Percentiles rank a stretch among this genome's conserved stretches.
phyloP scores from a whole-genome alignment of 2,888 invertebrate genomes.

The Desoria tigrina region DNA sequence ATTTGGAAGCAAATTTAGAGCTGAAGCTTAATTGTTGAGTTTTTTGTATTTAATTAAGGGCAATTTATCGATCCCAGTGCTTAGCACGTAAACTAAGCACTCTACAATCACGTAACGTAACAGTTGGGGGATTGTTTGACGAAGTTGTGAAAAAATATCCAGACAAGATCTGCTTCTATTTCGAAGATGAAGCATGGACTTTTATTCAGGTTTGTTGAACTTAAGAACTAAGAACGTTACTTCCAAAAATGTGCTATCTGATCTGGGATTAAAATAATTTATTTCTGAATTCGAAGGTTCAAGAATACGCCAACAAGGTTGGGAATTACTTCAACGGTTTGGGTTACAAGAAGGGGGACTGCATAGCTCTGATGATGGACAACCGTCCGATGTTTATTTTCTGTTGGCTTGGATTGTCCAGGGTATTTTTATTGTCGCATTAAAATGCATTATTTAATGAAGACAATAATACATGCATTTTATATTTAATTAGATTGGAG shows the following conservation, averaged over 20 bases:
- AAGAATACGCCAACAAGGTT: slow-evolving; percentile 80
- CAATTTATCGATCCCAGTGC: too few species aligned
- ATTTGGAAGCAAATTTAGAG: too few species aligned
- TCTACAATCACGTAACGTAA: slow-evolving; percentile 55
- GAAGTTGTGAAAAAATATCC: slow-evolving; percentile 74
- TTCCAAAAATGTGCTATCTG: too few species aligned
- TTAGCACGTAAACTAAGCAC: too few species aligned
- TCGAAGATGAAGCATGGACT: slow-evolving; percentile 79
- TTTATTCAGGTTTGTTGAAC: slow-evolving; percentile 69
- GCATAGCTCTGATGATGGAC: slow-evolving; percentile 84
- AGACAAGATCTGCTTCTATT: slow-evolving; percentile 77
- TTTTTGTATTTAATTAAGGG: too few species aligned
- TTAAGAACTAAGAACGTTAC: too few species aligned
- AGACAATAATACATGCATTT: not conserved
- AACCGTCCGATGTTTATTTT: slow-evolving; percentile 89
- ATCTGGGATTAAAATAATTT: too few species aligned
- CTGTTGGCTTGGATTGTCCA: slow-evolving; percentile 81
- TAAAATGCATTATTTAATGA: slow-evolving; percentile 3
- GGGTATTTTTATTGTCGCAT: slow-evolving; percentile 33
- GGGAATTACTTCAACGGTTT: slow-evolving; percentile 75
- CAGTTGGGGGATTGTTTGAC: slow-evolving; percentile 78
- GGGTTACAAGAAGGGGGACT: slow-evolving; percentile 82
- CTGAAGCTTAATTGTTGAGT: too few species aligned
- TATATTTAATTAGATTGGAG: slow-evolving; percentile 61
- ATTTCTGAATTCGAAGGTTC: too few species aligned